A percentile compares a stretch with the other conserved stretches of the same genome.
phyloP scores from a whole-genome alignment of 2,888 invertebrate genomes.

The Tridacna crocea region DNA sequence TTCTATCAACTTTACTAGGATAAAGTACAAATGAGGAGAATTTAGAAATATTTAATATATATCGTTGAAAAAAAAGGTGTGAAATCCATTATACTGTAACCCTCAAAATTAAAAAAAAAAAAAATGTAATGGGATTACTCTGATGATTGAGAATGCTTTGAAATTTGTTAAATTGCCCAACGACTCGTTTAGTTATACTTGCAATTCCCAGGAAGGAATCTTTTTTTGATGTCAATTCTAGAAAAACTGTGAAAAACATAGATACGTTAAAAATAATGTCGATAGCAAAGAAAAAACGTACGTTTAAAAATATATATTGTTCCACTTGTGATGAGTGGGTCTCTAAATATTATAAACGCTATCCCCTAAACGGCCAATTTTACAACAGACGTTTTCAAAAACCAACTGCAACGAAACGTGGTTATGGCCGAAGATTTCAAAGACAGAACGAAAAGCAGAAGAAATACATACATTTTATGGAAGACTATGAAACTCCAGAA shows the following conservation, averaged over 20 bases:
- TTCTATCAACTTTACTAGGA: background rate
- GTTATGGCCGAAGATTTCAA: background rate
- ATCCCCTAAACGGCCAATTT: slow-evolving; percentile 1
- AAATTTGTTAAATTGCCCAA: slow-evolving; percentile 12
- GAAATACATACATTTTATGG: background rate
- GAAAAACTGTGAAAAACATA: background rate
- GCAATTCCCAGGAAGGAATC: slow-evolving; percentile 3
- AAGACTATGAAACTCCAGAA: background rate
- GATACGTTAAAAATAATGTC: background rate
- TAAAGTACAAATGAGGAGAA: background rate
- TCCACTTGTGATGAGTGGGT: slow-evolving; percentile 5
- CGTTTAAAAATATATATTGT: slow-evolving; percentile 4
- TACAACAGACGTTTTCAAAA: background rate
- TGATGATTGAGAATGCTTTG: slow-evolving; percentile 10
- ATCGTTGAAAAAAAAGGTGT: background rate
- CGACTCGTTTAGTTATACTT: background rate
- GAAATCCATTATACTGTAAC: background rate
- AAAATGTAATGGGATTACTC: background rate
- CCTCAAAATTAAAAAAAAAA: slow-evolving; percentile 11
- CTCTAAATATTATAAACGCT: background rate
- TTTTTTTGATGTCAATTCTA: slow-evolving; percentile 6
- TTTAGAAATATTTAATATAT: slow-evolving; percentile 4
- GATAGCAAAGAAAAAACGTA: no score
- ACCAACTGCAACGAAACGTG: background rate
- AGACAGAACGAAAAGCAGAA: background rate